These are phyloP conservation scores for Xestobium rufovillosum DNA, from an alignment of 2,888 invertebrate species.

Conservation along the genomic window DNA sequence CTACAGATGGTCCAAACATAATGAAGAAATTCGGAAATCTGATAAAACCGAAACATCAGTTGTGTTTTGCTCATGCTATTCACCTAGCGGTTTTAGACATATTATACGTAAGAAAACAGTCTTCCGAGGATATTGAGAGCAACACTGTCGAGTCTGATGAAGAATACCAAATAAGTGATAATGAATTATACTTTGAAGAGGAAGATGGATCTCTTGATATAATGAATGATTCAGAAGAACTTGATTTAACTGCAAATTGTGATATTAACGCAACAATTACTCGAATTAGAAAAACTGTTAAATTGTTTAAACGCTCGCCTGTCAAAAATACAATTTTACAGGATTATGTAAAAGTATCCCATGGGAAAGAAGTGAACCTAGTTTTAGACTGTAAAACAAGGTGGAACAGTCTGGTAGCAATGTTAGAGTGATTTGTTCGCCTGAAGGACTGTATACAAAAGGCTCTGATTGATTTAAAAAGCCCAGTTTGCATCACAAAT, in stretches of 20 bases:
- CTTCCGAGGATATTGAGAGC: too few relatives aligned
- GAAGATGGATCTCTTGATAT: conserved; percentile 7
- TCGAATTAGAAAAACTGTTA: conserved; percentile 16
- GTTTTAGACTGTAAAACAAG: conserved; percentile 17
- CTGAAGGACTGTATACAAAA: conserved; percentile 13
- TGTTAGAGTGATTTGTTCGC: conserved; percentile 15
- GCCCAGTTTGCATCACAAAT: conserved; percentile 7
- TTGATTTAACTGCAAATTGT: conserved; percentile 8
- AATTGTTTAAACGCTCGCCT: conserved; percentile 13
- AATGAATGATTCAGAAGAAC: conserved; percentile 5
- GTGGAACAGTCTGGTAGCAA: conserved; percentile 17
- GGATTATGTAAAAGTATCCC: conserved; percentile 14
- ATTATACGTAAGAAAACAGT: conserved; percentile 18
- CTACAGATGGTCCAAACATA: conserved; percentile 17
- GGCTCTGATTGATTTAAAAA: conserved; percentile 10
- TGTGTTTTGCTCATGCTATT: too few relatives aligned
- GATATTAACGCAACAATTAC: conserved; percentile 9
- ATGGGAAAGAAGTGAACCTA: conserved; percentile 14
- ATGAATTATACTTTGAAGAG: conserved; percentile 7
- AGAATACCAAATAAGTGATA: conserved; percentile 7
- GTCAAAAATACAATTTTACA: conserved; percentile 18
- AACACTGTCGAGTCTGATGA: too few relatives aligned
- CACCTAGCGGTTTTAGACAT: conserved; percentile 23
- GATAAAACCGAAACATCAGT: conserved; percentile 18
- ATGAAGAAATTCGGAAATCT: conserved; percentile 22